Evolutionary conservation across 2,888 invertebrate genomes (phyloP).

Genomic region (Chloroclysta siterata): DNA sequence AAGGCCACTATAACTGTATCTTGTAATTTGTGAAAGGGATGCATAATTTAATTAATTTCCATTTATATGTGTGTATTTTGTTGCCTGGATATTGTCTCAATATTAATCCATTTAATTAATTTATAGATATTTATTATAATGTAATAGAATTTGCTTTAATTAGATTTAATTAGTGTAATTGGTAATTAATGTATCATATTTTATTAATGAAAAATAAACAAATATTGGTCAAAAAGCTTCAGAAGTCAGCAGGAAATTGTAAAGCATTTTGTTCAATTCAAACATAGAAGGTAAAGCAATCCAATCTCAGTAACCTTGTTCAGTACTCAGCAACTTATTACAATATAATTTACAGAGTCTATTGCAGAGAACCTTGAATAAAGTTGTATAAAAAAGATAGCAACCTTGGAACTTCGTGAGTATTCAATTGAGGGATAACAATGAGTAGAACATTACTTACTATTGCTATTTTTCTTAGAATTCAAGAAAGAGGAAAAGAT

Average conservation of each 20-base stretch:
- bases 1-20: no score
- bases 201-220: no score
- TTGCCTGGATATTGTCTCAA: no score
- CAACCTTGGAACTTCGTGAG: conserved; percentile 34
- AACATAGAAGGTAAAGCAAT: conserved; percentile 1
- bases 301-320: conserved; percentile 18
- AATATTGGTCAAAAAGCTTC: no score
- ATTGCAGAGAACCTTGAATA: conserved; percentile 40
- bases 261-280: not conserved
- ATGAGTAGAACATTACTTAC: conserved; percentile 1
- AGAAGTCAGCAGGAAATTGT: not conserved
- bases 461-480: not conserved
- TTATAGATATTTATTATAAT: no score
- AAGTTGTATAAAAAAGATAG: conserved; percentile 33
- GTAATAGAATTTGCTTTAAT: no score
- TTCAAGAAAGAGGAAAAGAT: not conserved
- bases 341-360: conserved; percentile 27
- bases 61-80: no score
- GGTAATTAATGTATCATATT: no score
- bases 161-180: no score
- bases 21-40: no score
- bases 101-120: no score
- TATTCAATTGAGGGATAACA: conserved; percentile 18
- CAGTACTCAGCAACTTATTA: conserved; percentile 17
- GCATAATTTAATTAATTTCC: no score